Percentiles rank a stretch among this genome's conserved stretches.
Conservation (phyloP, 2,888 invertebrate genomes). For the Limnephilus auricula region DNA sequence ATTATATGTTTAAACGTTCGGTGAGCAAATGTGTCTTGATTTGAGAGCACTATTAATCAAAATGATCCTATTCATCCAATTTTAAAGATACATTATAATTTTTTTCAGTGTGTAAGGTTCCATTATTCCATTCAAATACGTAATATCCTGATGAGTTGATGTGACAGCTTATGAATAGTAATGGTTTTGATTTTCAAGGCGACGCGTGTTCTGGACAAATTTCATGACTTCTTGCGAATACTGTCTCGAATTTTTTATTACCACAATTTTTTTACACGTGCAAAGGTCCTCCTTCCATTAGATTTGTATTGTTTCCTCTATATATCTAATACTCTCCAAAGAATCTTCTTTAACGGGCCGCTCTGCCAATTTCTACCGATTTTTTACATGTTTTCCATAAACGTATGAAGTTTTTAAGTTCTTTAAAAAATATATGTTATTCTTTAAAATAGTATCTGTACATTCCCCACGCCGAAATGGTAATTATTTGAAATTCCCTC, state of each 20-base stretch:
- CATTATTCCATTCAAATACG: not conserved
- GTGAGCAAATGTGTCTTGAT: not conserved
- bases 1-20: not conserved
- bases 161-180: not conserved
- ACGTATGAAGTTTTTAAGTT: no score
- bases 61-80: not conserved
- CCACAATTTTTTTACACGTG: no score
- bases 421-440: no score
- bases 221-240: not conserved
- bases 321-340: no score
- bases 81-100: not conserved
- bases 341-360: no score
- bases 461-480: no score
- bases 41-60: not conserved
- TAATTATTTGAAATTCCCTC: no score
- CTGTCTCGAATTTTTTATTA: no score
- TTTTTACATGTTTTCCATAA: no score
- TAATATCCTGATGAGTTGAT: not conserved
- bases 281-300: not conserved
- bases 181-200: not conserved
- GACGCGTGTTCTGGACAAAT: not conserved
- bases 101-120: not conserved
- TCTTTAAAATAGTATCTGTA: no score
- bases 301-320: not conserved
- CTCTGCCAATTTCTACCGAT: no score